These are phyloP conservation scores for Pseudomyrmex sp. DNA, from an alignment of 1,140 invertebrate species.

Conservation along the genomic window DNA sequence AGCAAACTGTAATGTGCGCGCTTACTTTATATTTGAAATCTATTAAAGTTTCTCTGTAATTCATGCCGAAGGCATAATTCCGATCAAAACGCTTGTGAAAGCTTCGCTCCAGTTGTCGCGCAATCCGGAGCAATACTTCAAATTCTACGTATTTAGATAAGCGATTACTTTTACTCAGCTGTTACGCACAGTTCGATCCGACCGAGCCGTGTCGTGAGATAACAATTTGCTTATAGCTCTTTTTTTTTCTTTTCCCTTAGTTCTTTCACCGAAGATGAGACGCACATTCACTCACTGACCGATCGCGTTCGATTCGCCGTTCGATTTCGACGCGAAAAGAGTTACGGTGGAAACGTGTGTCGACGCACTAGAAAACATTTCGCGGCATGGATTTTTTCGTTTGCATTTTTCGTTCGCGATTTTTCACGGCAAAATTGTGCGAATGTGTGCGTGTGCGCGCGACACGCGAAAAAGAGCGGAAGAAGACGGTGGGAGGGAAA, in stretches of 20 bases:
- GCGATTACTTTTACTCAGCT: neutral
- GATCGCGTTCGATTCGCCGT: neutral
- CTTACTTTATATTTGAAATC: neutral
- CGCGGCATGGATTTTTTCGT: neutral
- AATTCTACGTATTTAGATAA: slow-evolving; percentile 13
- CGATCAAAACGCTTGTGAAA: no score
- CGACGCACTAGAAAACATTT: slow-evolving; percentile 6
- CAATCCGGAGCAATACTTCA: neutral
- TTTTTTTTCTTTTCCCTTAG: neutral
- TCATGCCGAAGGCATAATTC: no score
- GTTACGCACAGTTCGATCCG: no score
- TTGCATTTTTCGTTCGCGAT: neutral
- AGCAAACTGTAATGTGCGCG: no score
- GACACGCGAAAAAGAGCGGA: neutral
- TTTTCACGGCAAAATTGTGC: neutral
- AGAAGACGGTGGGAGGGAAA: slow-evolving; percentile 9
- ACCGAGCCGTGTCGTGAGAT: no score
- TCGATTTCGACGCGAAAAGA: neutral
- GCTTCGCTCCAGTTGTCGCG: no score
- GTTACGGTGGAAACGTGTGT: neutral
- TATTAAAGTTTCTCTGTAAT: neutral
- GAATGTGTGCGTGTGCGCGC: neutral
- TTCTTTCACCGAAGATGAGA: neutral
- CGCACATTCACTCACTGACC: neutral
- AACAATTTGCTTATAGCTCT: no score